Conservation (phyloP, 2,113 vertebrate genomes). For the Trematocara macrostoma region DNA sequence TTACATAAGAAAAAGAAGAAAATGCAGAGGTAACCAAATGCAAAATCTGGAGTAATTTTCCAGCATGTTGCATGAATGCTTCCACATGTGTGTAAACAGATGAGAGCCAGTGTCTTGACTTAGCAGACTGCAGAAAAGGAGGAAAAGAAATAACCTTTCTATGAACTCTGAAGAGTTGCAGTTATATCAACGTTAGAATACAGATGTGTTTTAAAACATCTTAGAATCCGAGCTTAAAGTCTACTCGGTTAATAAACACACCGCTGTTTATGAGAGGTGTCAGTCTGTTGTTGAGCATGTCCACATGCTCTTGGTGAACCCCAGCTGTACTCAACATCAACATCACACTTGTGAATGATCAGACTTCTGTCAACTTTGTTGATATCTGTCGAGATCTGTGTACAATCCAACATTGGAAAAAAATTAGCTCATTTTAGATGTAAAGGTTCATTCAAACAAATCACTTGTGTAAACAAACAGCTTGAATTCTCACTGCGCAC, state of each 20-base stretch:
- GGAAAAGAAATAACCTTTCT: neutral
- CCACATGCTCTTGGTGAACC: neutral
- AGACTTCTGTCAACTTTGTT: conserved; percentile 20
- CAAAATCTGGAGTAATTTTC: conserved; percentile 56
- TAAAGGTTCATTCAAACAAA: conserved; percentile 41
- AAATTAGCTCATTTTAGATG: neutral
- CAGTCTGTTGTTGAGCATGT: neutral
- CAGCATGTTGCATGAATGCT: conserved; percentile 60
- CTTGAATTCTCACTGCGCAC: conserved; percentile 40
- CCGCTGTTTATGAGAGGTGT: neutral
- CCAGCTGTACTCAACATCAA: neutral
- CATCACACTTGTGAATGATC: conserved; percentile 6
- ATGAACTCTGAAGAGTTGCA: conserved; percentile 43
- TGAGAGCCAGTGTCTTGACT: conserved; percentile 45
- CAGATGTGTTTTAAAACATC: neutral
- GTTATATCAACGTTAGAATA: neutral
- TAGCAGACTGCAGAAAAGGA: conserved; percentile 14
- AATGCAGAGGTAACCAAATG: conserved; percentile 61
- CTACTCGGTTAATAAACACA: neutral
- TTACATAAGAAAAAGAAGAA: conserved; percentile 33
- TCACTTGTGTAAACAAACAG: conserved; percentile 59
- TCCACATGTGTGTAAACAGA: conserved; percentile 65
- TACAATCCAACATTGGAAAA: conserved; percentile 27
- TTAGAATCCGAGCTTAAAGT: neutral
- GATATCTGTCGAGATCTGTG: conserved; percentile 27